Conservation (phyloP, 1,140 invertebrate genomes). For the Ctenoplectra terminalis region DNA sequence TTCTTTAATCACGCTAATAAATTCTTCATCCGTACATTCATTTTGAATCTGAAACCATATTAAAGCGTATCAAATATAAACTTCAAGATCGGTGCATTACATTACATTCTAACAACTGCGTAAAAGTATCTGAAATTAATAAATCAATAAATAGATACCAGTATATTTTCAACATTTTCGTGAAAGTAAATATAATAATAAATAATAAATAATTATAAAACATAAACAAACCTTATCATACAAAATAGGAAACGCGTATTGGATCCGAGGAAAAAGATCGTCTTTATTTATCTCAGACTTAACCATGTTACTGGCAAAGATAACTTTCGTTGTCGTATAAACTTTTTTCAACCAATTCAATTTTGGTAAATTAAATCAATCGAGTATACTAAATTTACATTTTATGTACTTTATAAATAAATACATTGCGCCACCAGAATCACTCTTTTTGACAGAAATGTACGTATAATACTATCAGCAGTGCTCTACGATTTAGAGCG, state of each 20-base stretch:
- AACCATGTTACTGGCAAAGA: slow-evolving; percentile 24
- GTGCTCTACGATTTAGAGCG: too few relatives aligned
- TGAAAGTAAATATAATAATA: background rate
- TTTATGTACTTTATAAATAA: too few relatives aligned
- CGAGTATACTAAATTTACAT: too few relatives aligned
- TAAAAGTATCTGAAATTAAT: too few relatives aligned
- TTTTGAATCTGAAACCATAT: slow-evolving; percentile 54
- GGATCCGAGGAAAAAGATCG: slow-evolving; percentile 65
- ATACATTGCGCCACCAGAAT: too few relatives aligned
- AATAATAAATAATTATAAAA: background rate
- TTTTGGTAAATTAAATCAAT: too few relatives aligned
- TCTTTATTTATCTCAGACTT: background rate
- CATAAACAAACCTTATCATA: slow-evolving; percentile 65
- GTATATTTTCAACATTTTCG: slow-evolving; percentile 1
- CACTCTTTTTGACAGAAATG: too few relatives aligned
- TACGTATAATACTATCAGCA: too few relatives aligned
- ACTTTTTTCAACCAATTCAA: too few relatives aligned
- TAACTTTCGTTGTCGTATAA: too few relatives aligned
- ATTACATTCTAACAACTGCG: background rate
- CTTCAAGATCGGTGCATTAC: background rate
- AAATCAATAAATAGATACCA: background rate
- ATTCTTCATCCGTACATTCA: slow-evolving; percentile 73
- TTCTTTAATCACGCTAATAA: slow-evolving; percentile 67
- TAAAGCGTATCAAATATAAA: background rate
- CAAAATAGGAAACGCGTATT: slow-evolving; percentile 77